Conservation (phyloP, 2,113 vertebrate genomes). For the Takifugu flavidus region DNA sequence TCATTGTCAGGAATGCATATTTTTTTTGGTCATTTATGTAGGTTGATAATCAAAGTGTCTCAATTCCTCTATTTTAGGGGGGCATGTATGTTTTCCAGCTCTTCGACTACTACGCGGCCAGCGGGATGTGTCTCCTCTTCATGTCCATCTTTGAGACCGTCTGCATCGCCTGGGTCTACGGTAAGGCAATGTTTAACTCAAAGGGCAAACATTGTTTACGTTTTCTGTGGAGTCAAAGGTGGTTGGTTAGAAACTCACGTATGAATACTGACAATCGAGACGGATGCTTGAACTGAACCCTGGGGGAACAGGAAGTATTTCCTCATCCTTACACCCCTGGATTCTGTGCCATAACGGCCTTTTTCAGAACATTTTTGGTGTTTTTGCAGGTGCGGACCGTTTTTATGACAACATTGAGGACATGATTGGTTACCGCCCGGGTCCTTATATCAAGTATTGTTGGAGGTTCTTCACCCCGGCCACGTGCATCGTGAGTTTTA, state of each 20-base stretch:
- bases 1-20: no score
- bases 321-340: no score
- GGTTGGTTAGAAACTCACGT: no score
- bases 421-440: slow-evolving; percentile 91
- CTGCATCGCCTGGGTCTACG: slow-evolving; percentile 91
- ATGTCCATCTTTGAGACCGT: slow-evolving; percentile 92
- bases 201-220: background rate
- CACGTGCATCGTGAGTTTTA: slow-evolving; percentile 83
- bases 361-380: background rate
- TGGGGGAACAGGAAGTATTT: no score
- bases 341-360: no score
- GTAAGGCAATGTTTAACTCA: slow-evolving; percentile 68
- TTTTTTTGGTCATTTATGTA: background rate
- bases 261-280: no score
- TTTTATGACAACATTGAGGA: slow-evolving; percentile 92
- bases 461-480: slow-evolving; percentile 90
- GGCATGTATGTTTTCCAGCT: slow-evolving; percentile 96
- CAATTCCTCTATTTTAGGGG: slow-evolving; percentile 70
- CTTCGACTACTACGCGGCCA: slow-evolving; percentile 94
- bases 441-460: slow-evolving; percentile 87
- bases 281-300: no score
- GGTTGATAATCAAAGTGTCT: background rate
- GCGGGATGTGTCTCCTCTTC: slow-evolving; percentile 92
- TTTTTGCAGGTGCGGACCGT: slow-evolving; percentile 80
- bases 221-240: no score